phyloP scores from a whole-genome alignment of 2,888 invertebrate species.

The Heliothis peltigera region DNA sequence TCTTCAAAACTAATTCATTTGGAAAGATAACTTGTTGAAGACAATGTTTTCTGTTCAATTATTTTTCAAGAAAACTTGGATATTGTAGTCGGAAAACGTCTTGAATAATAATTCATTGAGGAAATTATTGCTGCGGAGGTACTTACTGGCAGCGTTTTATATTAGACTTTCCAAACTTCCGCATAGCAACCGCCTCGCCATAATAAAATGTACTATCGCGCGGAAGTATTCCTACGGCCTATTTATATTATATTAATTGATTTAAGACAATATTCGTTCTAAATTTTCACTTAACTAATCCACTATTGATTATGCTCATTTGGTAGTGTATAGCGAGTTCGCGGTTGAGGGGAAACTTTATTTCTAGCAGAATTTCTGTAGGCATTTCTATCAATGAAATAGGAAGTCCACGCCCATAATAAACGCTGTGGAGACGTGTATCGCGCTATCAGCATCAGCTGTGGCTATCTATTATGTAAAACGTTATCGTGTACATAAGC shows the following conservation, averaged over 20 bases:
- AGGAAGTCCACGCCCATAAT: too few species aligned
- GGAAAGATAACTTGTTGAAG: constrained; percentile 32
- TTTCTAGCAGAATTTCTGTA: too few species aligned
- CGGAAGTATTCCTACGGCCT: too few species aligned
- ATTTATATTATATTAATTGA: too few species aligned
- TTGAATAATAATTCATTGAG: not conserved
- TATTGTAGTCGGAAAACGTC: not conserved
- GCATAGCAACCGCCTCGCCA: not conserved
- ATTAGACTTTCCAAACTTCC: not conserved
- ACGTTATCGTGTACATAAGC: constrained; percentile 42
- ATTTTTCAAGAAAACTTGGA: not conserved
- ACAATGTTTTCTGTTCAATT: constrained; percentile 1
- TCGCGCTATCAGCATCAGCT: constrained; percentile 48
- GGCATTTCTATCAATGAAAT: too few species aligned
- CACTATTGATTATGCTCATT: too few species aligned
- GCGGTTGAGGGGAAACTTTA: too few species aligned
- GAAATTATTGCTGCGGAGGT: not conserved
- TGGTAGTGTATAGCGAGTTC: too few species aligned
- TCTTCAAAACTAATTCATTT: constrained; percentile 7
- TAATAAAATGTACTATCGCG: too few species aligned
- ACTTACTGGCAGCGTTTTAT: not conserved
- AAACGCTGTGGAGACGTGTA: constrained; percentile 6
- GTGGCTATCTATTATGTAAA: constrained; percentile 49
- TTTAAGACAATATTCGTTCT: too few species aligned
- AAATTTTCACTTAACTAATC: too few species aligned